phyloP scores from a whole-genome alignment of 2,113 vertebrate genomes.

The Rhinopomastus cyanomelas region DNA sequence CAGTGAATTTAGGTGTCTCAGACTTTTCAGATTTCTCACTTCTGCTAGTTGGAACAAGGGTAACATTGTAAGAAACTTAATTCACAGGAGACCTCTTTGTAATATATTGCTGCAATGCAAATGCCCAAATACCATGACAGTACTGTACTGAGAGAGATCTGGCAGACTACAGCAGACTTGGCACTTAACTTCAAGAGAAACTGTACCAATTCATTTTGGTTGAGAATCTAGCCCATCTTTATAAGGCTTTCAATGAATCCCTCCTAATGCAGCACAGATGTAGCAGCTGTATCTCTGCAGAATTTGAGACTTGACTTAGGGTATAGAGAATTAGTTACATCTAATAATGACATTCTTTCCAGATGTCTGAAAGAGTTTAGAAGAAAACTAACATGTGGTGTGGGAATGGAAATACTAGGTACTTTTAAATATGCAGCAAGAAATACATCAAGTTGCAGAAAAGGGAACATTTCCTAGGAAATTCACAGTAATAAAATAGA shows the following conservation, averaged over 20 bases:
- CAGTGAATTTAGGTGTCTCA: background rate
- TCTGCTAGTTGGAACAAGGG: background rate
- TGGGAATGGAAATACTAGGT: background rate
- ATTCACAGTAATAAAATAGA: background rate
- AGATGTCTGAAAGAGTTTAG: constrained; percentile 36
- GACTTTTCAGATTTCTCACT: background rate
- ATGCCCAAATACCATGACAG: background rate
- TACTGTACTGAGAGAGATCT: background rate
- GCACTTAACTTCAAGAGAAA: background rate
- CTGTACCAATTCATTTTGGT: background rate
- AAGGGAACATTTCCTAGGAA: background rate
- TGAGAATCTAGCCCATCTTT: background rate
- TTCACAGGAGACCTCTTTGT: background rate
- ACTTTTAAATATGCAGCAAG: background rate
- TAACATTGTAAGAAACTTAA: background rate
- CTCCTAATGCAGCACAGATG: background rate
- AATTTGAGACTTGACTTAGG: background rate
- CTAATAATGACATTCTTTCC: constrained; percentile 31
- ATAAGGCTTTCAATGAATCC: background rate
- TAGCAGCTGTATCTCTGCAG: background rate
- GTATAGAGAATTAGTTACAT: constrained; percentile 24
- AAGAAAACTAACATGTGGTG: constrained; percentile 9
- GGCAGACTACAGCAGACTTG: background rate
- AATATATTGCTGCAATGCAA: background rate
- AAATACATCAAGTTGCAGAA: background rate